These are phyloP conservation scores for Channallabes apus DNA, from an alignment of 2,797 vertebrate species.

Conservation along the genomic window DNA sequence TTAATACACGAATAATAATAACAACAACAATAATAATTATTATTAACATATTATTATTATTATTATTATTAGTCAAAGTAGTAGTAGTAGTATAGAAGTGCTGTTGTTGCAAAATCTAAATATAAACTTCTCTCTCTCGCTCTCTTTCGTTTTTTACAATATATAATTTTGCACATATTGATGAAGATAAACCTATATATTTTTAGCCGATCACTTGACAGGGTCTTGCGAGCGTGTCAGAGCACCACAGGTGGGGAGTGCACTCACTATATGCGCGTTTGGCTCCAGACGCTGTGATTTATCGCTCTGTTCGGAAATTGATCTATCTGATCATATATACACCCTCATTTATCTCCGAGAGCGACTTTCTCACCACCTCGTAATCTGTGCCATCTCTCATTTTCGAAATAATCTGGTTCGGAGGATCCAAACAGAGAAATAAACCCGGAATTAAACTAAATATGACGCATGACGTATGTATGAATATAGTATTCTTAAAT, in stretches of 20 bases:
- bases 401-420: neutral
- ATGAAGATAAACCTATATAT: neutral
- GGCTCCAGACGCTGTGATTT: neutral
- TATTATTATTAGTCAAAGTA: neutral
- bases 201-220: neutral
- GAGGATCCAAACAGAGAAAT: slow-evolving; percentile 5
- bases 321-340: slow-evolving; percentile 17
- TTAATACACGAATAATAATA: neutral
- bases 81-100: slow-evolving; percentile 4
- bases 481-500: neutral
- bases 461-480: neutral
- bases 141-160: neutral
- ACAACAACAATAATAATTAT: neutral
- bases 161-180: neutral
- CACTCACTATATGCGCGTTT: neutral
- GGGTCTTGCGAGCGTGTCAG: neutral
- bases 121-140: neutral
- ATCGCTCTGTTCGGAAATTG: slow-evolving; percentile 30
- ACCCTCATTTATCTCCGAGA: slow-evolving; percentile 13
- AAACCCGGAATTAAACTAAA: neutral
- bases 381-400: slow-evolving; percentile 27
- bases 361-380: neutral
- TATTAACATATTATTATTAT: neutral
- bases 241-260: neutral
- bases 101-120: neutral